A percentile compares a stretch with the other conserved stretches of the same genome.
Conservation (phyloP, 2,797 vertebrate species). For the Falco peregrinus region DNA sequence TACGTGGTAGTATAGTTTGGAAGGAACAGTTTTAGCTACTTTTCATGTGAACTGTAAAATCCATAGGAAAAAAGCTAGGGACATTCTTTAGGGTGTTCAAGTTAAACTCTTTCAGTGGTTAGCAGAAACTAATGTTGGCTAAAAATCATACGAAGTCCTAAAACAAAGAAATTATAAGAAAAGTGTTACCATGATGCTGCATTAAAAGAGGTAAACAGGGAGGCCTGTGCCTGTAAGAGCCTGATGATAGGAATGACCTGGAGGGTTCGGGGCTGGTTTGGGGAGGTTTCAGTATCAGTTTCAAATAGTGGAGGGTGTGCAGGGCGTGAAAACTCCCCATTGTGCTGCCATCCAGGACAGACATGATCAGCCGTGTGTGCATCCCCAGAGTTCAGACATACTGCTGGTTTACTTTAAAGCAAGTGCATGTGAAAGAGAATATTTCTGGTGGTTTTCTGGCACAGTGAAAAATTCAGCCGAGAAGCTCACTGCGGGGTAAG, state of each 20-base stretch:
- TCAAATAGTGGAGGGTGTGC: rapidly evolving
- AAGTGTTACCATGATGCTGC: not conserved
- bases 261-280: not conserved
- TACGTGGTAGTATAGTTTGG: not conserved
- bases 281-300: not conserved
- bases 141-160: not conserved
- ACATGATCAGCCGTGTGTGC: rapidly evolving
- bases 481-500: rapidly evolving
- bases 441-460: not conserved
- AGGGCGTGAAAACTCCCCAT: rapidly evolving
- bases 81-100: not conserved
- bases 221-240: not conserved
- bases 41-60: not conserved
- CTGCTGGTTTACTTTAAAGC: not conserved
- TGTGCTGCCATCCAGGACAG: not conserved
- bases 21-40: not conserved
- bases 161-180: not conserved
- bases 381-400: rapidly evolving
- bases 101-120: not conserved
- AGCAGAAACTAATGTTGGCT: not conserved
- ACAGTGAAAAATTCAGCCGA: rapidly evolving
- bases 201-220: not conserved
- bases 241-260: rapidly evolving
- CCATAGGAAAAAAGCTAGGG: not conserved
- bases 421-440: not conserved